These are phyloP conservation scores for Nomada lathburiana DNA, from an alignment of 2,888 invertebrate genomes.

Conservation along the genomic window DNA sequence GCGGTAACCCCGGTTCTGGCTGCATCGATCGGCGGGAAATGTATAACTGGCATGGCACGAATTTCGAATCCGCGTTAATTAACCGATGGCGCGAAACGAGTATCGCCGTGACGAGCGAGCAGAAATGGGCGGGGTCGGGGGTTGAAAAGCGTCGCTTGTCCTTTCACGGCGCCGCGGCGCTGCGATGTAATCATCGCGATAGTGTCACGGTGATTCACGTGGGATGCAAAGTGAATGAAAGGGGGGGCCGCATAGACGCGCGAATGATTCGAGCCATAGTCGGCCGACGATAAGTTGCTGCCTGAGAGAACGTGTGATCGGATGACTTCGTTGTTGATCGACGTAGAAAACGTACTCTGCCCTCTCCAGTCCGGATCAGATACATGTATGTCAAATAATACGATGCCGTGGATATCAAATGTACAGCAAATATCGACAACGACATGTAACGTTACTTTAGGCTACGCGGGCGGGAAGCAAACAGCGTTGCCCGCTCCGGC, in stretches of 20 bases:
- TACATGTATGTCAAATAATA: constrained; percentile 25
- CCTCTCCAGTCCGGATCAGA: constrained; percentile 80
- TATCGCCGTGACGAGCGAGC: neutral
- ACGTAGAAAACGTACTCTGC: constrained; percentile 78
- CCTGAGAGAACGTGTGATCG: constrained; percentile 55
- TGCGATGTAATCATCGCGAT: constrained; percentile 3
- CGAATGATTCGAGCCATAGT: constrained; percentile 27
- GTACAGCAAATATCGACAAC: constrained; percentile 8
- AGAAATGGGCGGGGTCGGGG: neutral
- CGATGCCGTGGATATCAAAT: constrained; percentile 33
- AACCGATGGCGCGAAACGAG: neutral
- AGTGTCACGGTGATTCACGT: constrained; percentile 14
- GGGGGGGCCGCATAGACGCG: constrained; percentile 15
- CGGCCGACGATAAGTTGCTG: neutral
- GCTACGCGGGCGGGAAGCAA: constrained; percentile 63
- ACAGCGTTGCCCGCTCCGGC: constrained; percentile 36
- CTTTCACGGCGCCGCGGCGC: constrained; percentile 19
- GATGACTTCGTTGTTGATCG: constrained; percentile 61
- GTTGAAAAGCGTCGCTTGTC: constrained; percentile 21
- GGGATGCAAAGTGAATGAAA: constrained; percentile 28
- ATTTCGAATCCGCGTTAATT: neutral
- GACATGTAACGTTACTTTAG: constrained; percentile 27
- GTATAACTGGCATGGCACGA: neutral
- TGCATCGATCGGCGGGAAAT: neutral
- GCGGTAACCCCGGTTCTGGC: neutral